These are phyloP conservation scores for Strix aluco DNA, from an alignment of 2,113 vertebrate genomes.

Conservation along the genomic window DNA sequence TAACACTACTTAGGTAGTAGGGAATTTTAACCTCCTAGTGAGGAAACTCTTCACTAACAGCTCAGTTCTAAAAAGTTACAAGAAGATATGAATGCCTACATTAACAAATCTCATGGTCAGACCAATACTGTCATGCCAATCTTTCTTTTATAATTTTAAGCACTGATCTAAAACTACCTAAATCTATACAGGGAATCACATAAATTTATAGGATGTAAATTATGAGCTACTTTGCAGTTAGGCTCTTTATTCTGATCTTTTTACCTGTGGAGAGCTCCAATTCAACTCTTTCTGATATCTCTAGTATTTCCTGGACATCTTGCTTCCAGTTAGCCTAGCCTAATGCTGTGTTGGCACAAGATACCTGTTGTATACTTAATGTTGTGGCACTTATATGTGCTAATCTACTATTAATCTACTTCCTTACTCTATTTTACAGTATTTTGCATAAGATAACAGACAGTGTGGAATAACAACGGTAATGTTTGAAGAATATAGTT, in stretches of 20 bases:
- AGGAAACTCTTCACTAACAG: not conserved
- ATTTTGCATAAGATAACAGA: not conserved
- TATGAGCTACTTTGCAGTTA: not conserved
- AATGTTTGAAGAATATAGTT: not conserved
- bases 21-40: not conserved
- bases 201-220: not conserved
- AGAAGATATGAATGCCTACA: not conserved
- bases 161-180: not conserved
- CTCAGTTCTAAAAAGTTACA: not conserved
- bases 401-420: not conserved
- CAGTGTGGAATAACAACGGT: not conserved
- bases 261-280: not conserved
- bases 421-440: not conserved
- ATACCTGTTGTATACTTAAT: not conserved
- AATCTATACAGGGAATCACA: not conserved
- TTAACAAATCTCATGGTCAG: not conserved
- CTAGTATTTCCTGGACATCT: not conserved
- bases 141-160: not conserved
- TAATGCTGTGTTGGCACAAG: not conserved
- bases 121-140: not conserved
- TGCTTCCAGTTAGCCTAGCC: not conserved
- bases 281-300: not conserved
- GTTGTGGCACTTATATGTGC: not conserved
- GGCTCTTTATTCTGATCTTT: not conserved
- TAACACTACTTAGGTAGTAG: not conserved